Percentiles rank a stretch among this genome's conserved stretches.
These are phyloP conservation scores for Latrodectus elegans DNA, from an alignment of 2,888 invertebrate species.

Conservation along the genomic window DNA sequence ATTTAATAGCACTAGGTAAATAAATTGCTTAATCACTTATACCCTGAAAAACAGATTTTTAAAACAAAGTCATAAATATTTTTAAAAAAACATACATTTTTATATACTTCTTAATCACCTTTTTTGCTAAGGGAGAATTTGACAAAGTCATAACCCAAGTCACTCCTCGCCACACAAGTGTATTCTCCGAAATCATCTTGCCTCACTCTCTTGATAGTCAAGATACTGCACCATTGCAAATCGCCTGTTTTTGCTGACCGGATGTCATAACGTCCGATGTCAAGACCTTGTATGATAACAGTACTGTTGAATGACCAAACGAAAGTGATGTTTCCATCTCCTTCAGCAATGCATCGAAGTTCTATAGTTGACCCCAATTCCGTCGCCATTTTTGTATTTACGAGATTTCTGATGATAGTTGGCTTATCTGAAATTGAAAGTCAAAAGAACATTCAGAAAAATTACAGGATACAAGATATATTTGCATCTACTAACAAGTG, in stretches of 20 bases:
- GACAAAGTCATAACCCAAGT: conserved; percentile 85
- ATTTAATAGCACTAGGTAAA: too few relatives aligned
- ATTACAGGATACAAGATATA: too few relatives aligned
- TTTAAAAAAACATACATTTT: too few relatives aligned
- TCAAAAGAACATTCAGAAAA: background rate
- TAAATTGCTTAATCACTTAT: too few relatives aligned
- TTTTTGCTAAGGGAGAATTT: conserved; percentile 89
- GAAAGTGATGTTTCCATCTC: conserved; percentile 88
- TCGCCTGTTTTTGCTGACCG: conserved; percentile 82
- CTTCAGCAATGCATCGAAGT: conserved; percentile 82
- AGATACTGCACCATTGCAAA: conserved; percentile 85
- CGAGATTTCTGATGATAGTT: conserved; percentile 88
- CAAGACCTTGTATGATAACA: conserved; percentile 79
- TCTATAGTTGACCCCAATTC: conserved; percentile 82
- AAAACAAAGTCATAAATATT: too few relatives aligned
- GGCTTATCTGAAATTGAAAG: conserved; percentile 82
- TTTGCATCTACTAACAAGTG: too few relatives aligned
- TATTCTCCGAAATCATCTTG: conserved; percentile 91
- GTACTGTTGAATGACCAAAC: conserved; percentile 88
- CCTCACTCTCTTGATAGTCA: conserved; percentile 86
- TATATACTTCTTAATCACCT: conserved; percentile 74
- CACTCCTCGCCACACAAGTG: conserved; percentile 90
- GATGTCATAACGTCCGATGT: conserved; percentile 86
- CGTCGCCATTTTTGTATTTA: conserved; percentile 88
- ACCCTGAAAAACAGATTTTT: too few relatives aligned